phyloP scores from a whole-genome alignment of 2,888 invertebrate genomes.

The Eristalinus sepulchralis region DNA sequence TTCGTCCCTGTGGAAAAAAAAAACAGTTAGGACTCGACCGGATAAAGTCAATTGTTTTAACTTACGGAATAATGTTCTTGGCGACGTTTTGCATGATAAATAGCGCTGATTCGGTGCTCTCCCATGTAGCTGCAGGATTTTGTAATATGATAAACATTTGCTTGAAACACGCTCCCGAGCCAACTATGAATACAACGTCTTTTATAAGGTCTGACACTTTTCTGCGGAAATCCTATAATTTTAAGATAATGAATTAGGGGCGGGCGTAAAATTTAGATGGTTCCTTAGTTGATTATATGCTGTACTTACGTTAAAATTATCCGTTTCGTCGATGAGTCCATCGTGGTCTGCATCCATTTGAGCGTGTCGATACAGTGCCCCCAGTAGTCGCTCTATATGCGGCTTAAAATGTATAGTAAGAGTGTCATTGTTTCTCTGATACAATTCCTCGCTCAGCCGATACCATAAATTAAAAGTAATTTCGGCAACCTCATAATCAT shows the following conservation, averaged over 20 bases:
- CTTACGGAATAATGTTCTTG: conserved; percentile 96
- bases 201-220: conserved; percentile 96
- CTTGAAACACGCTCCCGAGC: conserved; percentile 94
- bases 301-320: conserved; percentile 87
- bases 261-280: too few species aligned
- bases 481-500: conserved; percentile 96
- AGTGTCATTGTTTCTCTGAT: conserved; percentile 91
- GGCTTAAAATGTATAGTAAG: conserved; percentile 93
- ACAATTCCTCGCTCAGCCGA: conserved; percentile 95
- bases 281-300: too few species aligned
- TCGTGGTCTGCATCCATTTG: conserved; percentile 98
- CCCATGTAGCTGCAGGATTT: conserved; percentile 90
- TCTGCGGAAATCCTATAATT: conserved; percentile 87
- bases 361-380: conserved; percentile 94
- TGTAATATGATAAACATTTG: conserved; percentile 93
- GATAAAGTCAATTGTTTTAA: conserved; percentile 71
- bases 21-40: conserved; percentile 2
- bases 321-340: conserved; percentile 90
- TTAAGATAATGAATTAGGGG: neutral
- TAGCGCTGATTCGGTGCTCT: conserved; percentile 94
- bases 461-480: conserved; percentile 99
- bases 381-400: conserved; percentile 94
- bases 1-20: conserved; percentile 86
- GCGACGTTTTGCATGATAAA: conserved; percentile 98
- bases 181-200: conserved; percentile 98